Evolutionary conservation across 37 sponge, comb jelly and placozoan species (phyloP), one percentile per base, ranked within the genome.

Genomic region (Mnemiopsis leidyi): DNA sequence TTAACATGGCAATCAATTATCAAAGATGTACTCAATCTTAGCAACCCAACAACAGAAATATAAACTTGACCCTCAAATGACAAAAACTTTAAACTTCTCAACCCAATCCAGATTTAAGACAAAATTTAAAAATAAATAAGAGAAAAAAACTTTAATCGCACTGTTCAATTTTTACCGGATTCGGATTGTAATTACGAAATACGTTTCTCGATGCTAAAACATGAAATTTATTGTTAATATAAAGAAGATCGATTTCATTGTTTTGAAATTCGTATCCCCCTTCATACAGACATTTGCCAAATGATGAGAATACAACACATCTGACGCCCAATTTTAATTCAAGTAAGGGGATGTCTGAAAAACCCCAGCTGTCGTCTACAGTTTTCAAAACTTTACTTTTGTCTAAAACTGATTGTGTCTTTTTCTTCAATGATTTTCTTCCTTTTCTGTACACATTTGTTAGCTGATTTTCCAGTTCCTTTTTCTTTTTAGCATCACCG

Each of bases 391-490:
- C 90, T 18, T 40, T 85, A 25, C 61, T 40, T 33, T 85, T 85
- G 48, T 85, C 61, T 0, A 85, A 61, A 23, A 85, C 90, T 40
- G 61, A 23, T 61, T 85, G 90, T 0, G 90, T 85, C 48, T 85
- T 85, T 61, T 85, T 85, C 48, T 85, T 85, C 36, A 85, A 37
- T 23, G 90, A 85, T 61, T 85, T 85, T 13, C 90, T 38, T 9
- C 90, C 90, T 39, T 85, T 85, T 40, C 90, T 1, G 48, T 85
- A 85, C 1, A 85, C 61, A 25, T 85, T 85, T 18, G 90, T 85
- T 23, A 85, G 35, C 61, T 85, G 90, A 23, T 85, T 85, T 40
- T 85, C 90, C 90, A 85, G 61, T 37, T 85, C 90, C 36, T 85
- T 85, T 61, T 40, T 38, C 40, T 40, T 38, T 33, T 85, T 85